Base-by-base conservation (phyloP, 1,140 invertebrate species). In the Halyomorpha halys region DNA sequence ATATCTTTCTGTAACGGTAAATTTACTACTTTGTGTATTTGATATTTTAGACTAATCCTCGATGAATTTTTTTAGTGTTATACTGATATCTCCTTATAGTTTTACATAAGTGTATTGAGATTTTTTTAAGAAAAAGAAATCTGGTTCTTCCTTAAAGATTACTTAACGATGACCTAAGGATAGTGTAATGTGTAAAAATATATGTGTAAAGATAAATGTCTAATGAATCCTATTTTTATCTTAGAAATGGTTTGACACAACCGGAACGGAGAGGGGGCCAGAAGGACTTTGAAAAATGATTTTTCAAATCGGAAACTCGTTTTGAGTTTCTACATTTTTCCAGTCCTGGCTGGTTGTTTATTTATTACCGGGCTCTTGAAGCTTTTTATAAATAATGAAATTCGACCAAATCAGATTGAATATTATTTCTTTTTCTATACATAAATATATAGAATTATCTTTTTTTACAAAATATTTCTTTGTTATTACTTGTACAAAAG, bases 141-240 rank as follows among this genome's bases (percentile, higher is more conserved):
- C 64, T 65, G 64, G 64, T 65, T 65, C 64, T 65, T 65, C 64
- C 64, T 65, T 60, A 16, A 59, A 59, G 64, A 44, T 39, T 65
- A 56, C n/a, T 49, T 49, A 49, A 18, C 21, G 47, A 49, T 19
- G 47, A 49, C 21, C 21, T 49, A 49, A 49, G 47, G 47, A 49
- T 49, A 49, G 47, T 4, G 18, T 18, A 21, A 19, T 49, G 6
- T 56, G 53, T 56, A 56, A 56, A 56, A 25, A 23, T 23, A 56
- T 23, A 56, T 23, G 27, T 23, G 23, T 39, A 27, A 23, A 60
- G 23, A 65, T 34, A 65, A 39, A 64, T 34, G 59, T 23, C 25
- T 18, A 25, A 53, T n/a, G n/a, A 53, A 56, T 65, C 63, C 63
- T 65, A 65, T 65, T 65, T 65, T 65, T 65, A 54, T 59, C 63